Conservation (phyloP, 2,113 vertebrate genomes). For the Thymallus thymallus region DNA sequence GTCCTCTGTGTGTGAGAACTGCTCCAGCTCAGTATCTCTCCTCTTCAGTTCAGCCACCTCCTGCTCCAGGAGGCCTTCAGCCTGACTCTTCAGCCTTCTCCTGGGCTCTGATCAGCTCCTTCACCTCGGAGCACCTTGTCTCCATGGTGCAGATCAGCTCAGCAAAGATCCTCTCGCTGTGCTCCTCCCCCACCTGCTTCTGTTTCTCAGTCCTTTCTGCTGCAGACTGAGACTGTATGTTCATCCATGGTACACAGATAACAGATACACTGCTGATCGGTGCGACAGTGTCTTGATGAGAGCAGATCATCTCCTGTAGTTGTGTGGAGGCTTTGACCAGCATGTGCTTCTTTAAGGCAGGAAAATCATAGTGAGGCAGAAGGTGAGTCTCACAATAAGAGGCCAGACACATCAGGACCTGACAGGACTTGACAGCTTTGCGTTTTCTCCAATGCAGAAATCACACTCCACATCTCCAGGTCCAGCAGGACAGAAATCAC, state of each 20-base stretch:
- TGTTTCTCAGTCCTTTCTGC: background rate
- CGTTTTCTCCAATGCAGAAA: background rate
- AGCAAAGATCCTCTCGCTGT: background rate
- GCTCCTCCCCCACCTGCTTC: background rate
- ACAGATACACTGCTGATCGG: background rate
- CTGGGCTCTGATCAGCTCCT: background rate
- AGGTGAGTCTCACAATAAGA: background rate
- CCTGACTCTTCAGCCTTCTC: background rate
- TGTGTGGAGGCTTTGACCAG: background rate
- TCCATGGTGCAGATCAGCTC: background rate
- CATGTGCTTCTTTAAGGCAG: background rate
- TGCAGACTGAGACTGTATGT: background rate
- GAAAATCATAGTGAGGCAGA: background rate
- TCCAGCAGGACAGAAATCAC: background rate
- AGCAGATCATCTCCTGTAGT: background rate
- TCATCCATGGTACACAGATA: background rate
- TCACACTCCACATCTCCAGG: background rate
- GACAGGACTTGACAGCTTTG: background rate
- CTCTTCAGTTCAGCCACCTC: background rate
- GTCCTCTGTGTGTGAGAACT: too few species aligned
- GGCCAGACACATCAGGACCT: background rate
- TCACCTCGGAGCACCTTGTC: background rate
- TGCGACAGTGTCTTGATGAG: background rate
- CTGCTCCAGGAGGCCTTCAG: background rate
- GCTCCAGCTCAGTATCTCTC: background rate